Evolutionary conservation across 1,140 invertebrate genomes (phyloP).

Genomic region (Ceratosolen fusciceps): DNA sequence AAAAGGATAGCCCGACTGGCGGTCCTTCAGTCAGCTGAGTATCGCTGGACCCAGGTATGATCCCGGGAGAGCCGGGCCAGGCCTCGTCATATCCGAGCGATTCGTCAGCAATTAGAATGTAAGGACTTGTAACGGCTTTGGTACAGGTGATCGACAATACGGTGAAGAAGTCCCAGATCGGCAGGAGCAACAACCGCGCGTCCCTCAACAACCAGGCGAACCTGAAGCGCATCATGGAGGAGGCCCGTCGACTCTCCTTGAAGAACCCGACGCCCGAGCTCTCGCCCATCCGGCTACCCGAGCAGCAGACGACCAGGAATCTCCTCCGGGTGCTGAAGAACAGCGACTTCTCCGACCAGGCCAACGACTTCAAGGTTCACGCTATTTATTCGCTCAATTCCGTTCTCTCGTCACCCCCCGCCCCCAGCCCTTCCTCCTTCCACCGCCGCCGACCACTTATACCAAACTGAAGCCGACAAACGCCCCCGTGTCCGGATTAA

Average conservation of each 20-base stretch:
- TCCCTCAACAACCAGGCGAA: slow-evolving; percentile 82
- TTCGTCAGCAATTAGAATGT: too few relatives aligned
- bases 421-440: too few relatives aligned
- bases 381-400: too few relatives aligned
- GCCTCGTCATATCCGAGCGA: too few relatives aligned
- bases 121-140: not conserved
- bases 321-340: slow-evolving; percentile 59
- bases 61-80: too few relatives aligned
- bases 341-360: too few relatives aligned
- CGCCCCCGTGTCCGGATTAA: too few relatives aligned
- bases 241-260: slow-evolving; percentile 74
- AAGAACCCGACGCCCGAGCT: slow-evolving; percentile 69
- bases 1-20: slow-evolving; percentile 81
- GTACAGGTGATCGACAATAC: slow-evolving; percentile 57
- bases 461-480: too few relatives aligned
- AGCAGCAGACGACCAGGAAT: slow-evolving; percentile 52
- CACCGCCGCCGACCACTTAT: too few relatives aligned
- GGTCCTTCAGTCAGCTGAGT: slow-evolving; percentile 76
- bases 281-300: slow-evolving; percentile 57
- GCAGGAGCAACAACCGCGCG: slow-evolving; percentile 77
- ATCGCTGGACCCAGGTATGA: slow-evolving; percentile 80
- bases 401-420: too few relatives aligned
- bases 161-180: slow-evolving; percentile 80
- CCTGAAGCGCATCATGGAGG: slow-evolving; percentile 82
- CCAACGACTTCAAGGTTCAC: too few relatives aligned